Evolutionary conservation across 2,888 invertebrate species (phyloP).

Genomic region (Pseudoips prasinana): DNA sequence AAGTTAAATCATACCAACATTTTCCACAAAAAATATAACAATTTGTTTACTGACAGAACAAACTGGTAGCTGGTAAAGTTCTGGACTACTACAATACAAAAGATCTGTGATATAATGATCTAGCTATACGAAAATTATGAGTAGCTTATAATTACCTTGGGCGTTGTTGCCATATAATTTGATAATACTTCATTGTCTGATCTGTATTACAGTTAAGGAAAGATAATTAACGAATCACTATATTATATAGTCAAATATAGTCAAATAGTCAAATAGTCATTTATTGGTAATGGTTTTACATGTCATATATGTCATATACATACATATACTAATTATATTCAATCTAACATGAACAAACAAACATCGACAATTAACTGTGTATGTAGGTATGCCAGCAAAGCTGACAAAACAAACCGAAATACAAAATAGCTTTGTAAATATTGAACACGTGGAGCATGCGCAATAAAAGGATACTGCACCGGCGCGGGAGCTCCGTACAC

Average conservation of each 20-base stretch:
- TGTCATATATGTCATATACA: too few relatives aligned
- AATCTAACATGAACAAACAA: constrained; percentile 16
- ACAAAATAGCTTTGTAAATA: constrained; percentile 24
- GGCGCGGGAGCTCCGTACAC: constrained; percentile 59
- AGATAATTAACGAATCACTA: constrained; percentile 20
- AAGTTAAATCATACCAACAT: too few relatives aligned
- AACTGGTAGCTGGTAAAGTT: too few relatives aligned
- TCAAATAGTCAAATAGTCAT: too few relatives aligned
- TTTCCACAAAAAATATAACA: too few relatives aligned
- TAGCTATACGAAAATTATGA: too few relatives aligned
- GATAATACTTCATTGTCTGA: constrained; percentile 71
- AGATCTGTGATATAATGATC: too few relatives aligned
- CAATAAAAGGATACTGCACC: constrained; percentile 70
- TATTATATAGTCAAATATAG: too few relatives aligned
- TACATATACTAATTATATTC: constrained; percentile 6
- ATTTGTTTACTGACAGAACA: too few relatives aligned
- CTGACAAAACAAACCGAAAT: constrained; percentile 8
- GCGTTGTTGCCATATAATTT: constrained; percentile 65
- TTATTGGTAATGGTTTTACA: too few relatives aligned
- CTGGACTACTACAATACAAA: too few relatives aligned
- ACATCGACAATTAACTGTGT: constrained; percentile 20
- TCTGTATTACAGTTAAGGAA: constrained; percentile 52
- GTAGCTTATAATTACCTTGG: constrained; percentile 44
- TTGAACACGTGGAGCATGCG: constrained; percentile 57
- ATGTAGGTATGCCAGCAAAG: constrained; percentile 4